These are phyloP conservation scores for Furnarius figulus DNA, from an alignment of 2,113 vertebrate species.

Conservation along the genomic window DNA sequence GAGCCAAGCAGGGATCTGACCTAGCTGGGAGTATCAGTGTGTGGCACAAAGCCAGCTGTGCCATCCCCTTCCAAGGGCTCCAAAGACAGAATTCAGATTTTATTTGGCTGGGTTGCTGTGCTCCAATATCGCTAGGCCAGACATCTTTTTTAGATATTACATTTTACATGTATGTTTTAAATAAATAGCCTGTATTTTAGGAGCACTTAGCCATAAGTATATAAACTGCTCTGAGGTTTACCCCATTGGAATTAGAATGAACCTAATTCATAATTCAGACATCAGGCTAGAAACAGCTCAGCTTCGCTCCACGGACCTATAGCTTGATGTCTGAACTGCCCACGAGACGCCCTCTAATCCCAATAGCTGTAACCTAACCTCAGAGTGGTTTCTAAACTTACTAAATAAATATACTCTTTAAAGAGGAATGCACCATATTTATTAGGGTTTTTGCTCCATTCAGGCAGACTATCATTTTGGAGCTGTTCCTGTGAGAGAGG, in stretches of 20 bases:
- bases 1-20: neutral
- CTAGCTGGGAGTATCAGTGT: neutral
- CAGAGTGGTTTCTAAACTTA: conserved; percentile 65
- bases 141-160: conserved; percentile 53
- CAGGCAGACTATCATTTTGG: conserved; percentile 44
- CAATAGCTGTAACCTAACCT: conserved; percentile 65
- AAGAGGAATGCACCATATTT: conserved; percentile 59
- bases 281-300: conserved; percentile 47
- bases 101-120: neutral
- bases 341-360: conserved; percentile 65
- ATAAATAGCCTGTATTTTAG: conserved; percentile 69
- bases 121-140: neutral
- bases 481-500: conserved; percentile 19
- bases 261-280: conserved; percentile 67
- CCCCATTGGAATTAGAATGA: conserved; percentile 71
- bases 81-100: neutral
- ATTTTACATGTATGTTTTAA: conserved; percentile 67
- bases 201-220: conserved; percentile 68
- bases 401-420: conserved; percentile 59
- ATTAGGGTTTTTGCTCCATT: conserved; percentile 11
- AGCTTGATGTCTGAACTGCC: conserved; percentile 53
- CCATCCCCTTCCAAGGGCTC: neutral
- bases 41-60: conserved; percentile 21
- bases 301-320: conserved; percentile 4
- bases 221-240: conserved; percentile 60